Conservation (phyloP, 2,113 vertebrate genomes). For the Anarrhichthys ocellatus region DNA sequence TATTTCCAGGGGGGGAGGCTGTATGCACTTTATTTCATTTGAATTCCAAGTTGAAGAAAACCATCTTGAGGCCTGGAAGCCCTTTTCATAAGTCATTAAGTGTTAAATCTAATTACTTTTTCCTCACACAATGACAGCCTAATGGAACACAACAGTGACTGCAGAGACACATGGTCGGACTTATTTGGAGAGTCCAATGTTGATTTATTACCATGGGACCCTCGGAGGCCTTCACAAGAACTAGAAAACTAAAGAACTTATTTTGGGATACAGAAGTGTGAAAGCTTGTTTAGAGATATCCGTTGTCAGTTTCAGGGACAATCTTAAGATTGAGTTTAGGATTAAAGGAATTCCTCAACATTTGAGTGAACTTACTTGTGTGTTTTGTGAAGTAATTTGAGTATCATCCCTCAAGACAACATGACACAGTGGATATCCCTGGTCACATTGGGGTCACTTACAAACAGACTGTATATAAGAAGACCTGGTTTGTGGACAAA, state of each 20-base stretch:
- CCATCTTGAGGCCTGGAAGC: constrained; percentile 44
- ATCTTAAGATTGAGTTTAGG: background rate
- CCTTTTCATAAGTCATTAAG: constrained; percentile 43
- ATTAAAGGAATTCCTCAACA: constrained; percentile 11
- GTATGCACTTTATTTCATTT: constrained; percentile 45
- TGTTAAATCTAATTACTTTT: constrained; percentile 51
- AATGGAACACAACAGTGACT: constrained; percentile 44
- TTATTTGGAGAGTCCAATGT: background rate
- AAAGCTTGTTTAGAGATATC: background rate
- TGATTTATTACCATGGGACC: constrained; percentile 1
- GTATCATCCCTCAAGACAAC: too few relatives aligned
- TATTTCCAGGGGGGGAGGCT: constrained; percentile 37
- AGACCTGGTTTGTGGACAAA: background rate
- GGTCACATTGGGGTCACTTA: background rate
- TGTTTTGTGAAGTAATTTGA: background rate
- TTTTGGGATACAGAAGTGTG: background rate
- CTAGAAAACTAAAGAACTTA: background rate
- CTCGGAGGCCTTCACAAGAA: background rate
- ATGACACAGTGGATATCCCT: background rate
- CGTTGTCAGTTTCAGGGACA: background rate
- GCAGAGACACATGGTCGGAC: constrained; percentile 5
- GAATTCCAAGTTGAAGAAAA: constrained; percentile 47
- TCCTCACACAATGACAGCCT: constrained; percentile 24
- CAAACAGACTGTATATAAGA: too few relatives aligned
- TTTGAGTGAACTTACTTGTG: background rate